Base-by-base conservation (phyloP, 2,888 invertebrate genomes). In the Euplagia quadripunctaria region DNA sequence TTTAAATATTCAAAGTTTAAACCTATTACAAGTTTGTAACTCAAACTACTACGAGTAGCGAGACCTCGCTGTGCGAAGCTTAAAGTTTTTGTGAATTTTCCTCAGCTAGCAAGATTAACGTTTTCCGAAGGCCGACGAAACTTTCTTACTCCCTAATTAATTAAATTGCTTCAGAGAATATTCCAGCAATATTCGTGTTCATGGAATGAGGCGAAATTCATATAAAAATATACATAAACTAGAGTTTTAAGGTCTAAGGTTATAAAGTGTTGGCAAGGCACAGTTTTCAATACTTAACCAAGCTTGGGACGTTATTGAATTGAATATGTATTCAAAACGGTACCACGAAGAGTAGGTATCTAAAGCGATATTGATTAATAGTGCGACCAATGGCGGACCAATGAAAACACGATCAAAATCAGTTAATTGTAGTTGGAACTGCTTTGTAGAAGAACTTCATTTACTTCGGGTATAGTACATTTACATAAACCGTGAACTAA, bases 21-120 rank as follows among this genome's bases (percentile, higher is more conserved):
- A 93, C 92, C 92, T 92, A 93, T 93, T 92, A 93, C 87, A 90
- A 92, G 88, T 92, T 91, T 76, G 76, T 83, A 87, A 89, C 89
- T 90, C 89, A 86, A 94, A 92, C 92, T 91, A 69, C 46, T 69
- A 49, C 16, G 46, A 90, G 84, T 87, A 81, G 85, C 83, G 49
- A n/a, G 61, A 51, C 51, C 67, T 79, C 70, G 58, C 17, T 51
- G 79, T 72, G 79, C 46, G 82, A 83, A 88, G 82, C 91, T 93
- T 91, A 90, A 94, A 94, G 94, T 94, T 94, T 94, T 94, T 93
- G 92, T 91, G 87, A 94, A 93, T 94, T 94, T 94, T 91, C 89
- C 89, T 88, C 89, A 88, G 92, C 82, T 83, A 84, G 86, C 85
- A 85, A 91, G 91, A 94, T 92, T 86, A 86, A 87, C 89, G 77